Conservation (phyloP, 2,797 vertebrate genomes). For the Cossypha dichroa region DNA sequence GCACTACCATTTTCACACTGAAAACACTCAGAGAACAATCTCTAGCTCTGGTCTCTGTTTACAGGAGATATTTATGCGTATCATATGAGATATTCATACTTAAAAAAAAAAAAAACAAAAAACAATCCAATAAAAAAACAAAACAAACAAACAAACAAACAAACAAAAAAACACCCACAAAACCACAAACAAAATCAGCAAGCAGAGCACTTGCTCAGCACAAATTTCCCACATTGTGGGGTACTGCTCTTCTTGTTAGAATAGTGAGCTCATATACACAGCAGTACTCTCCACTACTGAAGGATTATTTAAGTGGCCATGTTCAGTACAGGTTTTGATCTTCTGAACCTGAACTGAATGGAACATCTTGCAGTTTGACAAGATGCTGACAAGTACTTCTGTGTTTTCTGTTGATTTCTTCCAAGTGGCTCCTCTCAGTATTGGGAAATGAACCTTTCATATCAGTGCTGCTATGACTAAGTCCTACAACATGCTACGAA, state of each 20-base stretch:
- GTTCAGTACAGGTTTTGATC: not conserved
- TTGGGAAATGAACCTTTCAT: not conserved
- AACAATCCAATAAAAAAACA: not conserved
- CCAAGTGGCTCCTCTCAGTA: not conserved
- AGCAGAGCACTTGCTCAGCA: not conserved
- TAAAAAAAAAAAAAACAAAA: not conserved
- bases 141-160: not conserved
- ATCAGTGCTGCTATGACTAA: not conserved
- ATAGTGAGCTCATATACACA: accelerated
- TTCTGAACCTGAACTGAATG: not conserved
- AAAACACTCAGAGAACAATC: not conserved
- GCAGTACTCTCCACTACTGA: not conserved
- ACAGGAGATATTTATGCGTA: not conserved
- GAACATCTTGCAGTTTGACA: not conserved
- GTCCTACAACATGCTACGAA: not conserved
- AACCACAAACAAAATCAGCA: accelerated
- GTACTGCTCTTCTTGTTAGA: not conserved
- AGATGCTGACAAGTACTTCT: not conserved
- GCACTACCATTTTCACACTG: not conserved
- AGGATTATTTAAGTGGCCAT: not conserved
- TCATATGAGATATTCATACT: not conserved
- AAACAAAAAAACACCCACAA: accelerated
- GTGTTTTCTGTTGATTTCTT: not conserved
- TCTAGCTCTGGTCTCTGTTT: not conserved
- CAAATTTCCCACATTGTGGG: not conserved